Conservation (phyloP, 2,888 invertebrate genomes). For the Eumacrocentrus americanus region DNA sequence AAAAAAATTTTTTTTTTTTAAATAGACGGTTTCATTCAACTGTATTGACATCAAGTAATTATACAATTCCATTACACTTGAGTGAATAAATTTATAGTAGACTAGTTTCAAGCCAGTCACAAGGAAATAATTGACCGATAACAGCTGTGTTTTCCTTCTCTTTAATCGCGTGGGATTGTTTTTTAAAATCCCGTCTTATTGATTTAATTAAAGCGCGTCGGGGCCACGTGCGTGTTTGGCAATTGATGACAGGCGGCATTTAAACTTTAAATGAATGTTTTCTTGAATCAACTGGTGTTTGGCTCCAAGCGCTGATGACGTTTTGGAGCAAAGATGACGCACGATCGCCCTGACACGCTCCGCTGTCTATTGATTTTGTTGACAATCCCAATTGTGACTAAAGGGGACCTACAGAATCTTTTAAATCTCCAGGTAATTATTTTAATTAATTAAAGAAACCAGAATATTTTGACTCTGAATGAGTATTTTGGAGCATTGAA, state of each 20-base stretch:
- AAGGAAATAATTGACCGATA: neutral
- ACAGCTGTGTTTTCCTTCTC: neutral
- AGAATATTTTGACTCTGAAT: no score
- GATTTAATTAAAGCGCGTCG: no score
- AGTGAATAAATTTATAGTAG: neutral
- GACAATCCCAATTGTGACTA: constrained; percentile 22
- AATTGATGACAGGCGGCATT: no score
- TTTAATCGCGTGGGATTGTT: neutral
- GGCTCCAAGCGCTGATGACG: constrained; percentile 34
- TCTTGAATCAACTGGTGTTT: neutral
- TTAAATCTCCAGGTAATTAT: constrained; percentile 38
- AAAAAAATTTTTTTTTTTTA: neutral
- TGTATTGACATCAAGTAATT: no score
- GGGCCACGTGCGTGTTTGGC: no score
- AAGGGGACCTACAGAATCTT: constrained; percentile 33
- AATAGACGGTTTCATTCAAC: neutral
- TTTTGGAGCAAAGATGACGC: constrained; percentile 40
- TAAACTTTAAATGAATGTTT: constrained; percentile 7
- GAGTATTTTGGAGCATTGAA: no score
- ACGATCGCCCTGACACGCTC: constrained; percentile 35
- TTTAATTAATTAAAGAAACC: neutral
- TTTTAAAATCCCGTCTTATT: neutral
- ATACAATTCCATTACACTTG: no score
- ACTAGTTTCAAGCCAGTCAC: neutral
- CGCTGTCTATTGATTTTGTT: constrained; percentile 39